phyloP scores from a whole-genome alignment of 2,888 invertebrate genomes.

The Griposia aprilina region DNA sequence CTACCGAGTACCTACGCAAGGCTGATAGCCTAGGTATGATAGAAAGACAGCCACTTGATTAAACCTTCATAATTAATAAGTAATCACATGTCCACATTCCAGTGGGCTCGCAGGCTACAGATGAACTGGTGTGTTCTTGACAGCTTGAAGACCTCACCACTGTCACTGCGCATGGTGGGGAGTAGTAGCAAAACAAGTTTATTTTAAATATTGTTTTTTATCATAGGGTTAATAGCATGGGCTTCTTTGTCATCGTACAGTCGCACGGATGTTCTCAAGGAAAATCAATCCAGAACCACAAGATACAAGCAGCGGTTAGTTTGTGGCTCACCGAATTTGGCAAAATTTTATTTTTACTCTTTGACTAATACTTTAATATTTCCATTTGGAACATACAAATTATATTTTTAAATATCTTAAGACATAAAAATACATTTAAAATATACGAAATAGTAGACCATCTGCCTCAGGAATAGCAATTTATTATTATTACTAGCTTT shows the following conservation, averaged over 20 bases:
- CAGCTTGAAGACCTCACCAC: conserved; percentile 73
- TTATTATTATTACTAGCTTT: neutral
- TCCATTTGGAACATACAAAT: neutral
- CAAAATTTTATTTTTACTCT: neutral
- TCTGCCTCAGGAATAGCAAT: neutral
- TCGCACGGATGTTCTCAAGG: neutral
- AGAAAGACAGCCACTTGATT: conserved; percentile 39
- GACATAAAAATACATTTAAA: neutral
- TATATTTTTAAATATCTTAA: neutral
- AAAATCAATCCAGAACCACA: no score
- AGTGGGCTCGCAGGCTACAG: conserved; percentile 47
- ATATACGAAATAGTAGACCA: neutral
- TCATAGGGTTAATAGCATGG: neutral
- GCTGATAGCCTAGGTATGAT: conserved; percentile 29
- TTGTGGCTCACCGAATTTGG: neutral
- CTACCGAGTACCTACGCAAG: neutral
- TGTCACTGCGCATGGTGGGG: conserved; percentile 75
- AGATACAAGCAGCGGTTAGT: no score
- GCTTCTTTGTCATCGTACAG: neutral
- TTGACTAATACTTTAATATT: neutral
- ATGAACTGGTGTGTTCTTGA: conserved; percentile 73
- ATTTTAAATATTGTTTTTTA: neutral
- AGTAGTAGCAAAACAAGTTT: conserved; percentile 71
- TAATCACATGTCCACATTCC: conserved; percentile 59
- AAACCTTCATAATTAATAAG: conserved; percentile 62